Conservation (phyloP, 1,140 invertebrate genomes). For the Theocolax elegans region DNA sequence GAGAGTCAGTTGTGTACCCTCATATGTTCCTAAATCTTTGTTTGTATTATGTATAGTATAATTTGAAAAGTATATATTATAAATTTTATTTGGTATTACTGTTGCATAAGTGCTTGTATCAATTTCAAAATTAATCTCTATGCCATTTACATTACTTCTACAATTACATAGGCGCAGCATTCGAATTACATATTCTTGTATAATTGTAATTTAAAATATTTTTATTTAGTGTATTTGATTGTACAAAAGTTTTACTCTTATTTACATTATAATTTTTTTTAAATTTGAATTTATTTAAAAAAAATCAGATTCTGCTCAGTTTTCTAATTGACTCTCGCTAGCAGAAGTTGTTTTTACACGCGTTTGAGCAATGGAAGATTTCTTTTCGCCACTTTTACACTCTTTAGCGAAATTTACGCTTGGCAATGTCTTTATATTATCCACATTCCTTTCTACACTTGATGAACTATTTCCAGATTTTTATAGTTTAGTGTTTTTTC, state of each 20-base stretch:
- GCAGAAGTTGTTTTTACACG: background rate
- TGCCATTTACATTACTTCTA: conserved; percentile 17
- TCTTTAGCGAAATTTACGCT: background rate
- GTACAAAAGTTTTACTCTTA: background rate
- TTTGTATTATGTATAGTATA: too few species aligned
- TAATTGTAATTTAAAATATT: background rate
- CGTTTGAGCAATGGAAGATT: background rate
- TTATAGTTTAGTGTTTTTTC: too few species aligned
- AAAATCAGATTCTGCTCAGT: background rate
- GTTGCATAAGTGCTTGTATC: conserved; percentile 22
- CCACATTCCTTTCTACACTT: too few species aligned
- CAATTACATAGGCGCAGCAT: conserved; percentile 9
- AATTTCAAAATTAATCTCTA: conserved; percentile 25
- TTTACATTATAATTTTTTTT: background rate
- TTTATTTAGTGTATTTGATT: background rate
- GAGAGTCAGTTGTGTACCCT: too few species aligned
- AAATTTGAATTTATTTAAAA: background rate
- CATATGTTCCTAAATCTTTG: background rate
- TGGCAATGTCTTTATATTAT: too few species aligned
- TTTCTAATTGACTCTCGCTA: background rate
- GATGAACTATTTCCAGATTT: too few species aligned
- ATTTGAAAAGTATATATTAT: conserved; percentile 17
- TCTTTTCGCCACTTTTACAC: conserved; percentile 2
- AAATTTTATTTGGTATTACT: conserved; percentile 11
- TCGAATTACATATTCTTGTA: background rate